Base-by-base conservation (phyloP, 2,797 vertebrate species). In the Helicolenus hilgendorfi region DNA sequence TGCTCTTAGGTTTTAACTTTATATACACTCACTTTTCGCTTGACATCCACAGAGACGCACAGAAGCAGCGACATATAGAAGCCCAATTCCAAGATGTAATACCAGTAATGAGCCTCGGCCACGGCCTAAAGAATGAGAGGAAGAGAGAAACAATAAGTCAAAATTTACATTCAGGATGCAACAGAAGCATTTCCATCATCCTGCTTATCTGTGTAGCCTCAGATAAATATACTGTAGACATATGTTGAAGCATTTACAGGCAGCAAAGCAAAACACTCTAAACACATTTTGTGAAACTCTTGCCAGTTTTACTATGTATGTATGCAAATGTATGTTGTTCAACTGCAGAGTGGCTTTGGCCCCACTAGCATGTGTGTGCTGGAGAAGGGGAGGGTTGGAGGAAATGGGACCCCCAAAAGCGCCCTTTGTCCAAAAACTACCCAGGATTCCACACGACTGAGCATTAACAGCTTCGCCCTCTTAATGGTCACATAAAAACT, bases 21-120 rank as follows among this genome's bases (percentile, higher is more conserved):
- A 6, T 7, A 4, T 38, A 38, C 24, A 90, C 98, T 97, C 92
- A 99, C 99, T 97, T 99, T 99, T 77, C 99, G 97, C 88, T 98
- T 99, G 92, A 98, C 90, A 0, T 99, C 99, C 20, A 98, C 98
- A 55, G 98, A 98, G 83, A 99, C 92, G 0, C 97, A 98, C 29
- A 99, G 94, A 18, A 99, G 96, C 92, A 99, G 95, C 0, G 98
- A 99, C 91, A 97, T 81, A 96, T 99, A 99, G 97, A 99, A 99
- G 59, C 98, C 95, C 93, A 99, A 92, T 86, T 99, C 98, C 87
- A 98, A 53, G 77, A 98, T 94, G 94, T 99, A 99, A 95, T 99
- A 99, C 97, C 97, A 98, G 92, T 97, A 98, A 84, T 99, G 94
- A 41, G 92, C 91, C 0, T 96, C 87, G 0, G 96, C 91, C 78